Conservation (phyloP, 1,140 invertebrate genomes). For the Polypedilum vanderplanki region DNA sequence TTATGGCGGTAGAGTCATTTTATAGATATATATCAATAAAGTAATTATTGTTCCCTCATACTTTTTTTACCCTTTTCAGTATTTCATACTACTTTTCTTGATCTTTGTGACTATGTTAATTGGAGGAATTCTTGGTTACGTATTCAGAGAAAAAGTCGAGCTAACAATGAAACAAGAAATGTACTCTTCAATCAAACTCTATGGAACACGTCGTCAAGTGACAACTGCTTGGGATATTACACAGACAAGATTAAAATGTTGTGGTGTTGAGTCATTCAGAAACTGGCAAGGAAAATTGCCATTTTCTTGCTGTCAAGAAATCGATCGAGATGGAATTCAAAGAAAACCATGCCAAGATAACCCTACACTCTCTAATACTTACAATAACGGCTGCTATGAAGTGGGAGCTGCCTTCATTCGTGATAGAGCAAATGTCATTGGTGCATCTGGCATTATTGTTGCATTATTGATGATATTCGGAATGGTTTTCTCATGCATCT, state of each 20-base stretch:
- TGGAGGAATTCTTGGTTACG: slow-evolving; percentile 80
- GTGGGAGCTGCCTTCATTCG: slow-evolving; percentile 62
- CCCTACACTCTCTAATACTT: slow-evolving; percentile 56
- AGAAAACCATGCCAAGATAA: slow-evolving; percentile 56
- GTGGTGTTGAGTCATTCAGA: slow-evolving; percentile 63
- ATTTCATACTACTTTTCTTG: slow-evolving; percentile 77
- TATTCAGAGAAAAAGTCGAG: slow-evolving; percentile 72
- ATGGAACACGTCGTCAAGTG: slow-evolving; percentile 57
- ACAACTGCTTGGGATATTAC: slow-evolving; percentile 77
- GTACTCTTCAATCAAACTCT: slow-evolving; percentile 63
- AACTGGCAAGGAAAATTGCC: slow-evolving; percentile 73
- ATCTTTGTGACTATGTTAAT: slow-evolving; percentile 82
- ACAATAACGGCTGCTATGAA: slow-evolving; percentile 64
- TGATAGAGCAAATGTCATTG: slow-evolving; percentile 70
- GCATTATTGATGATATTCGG: slow-evolving; percentile 72
- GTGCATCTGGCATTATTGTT: slow-evolving; percentile 70
- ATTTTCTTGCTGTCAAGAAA: slow-evolving; percentile 68
- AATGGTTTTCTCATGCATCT: slow-evolving; percentile 62
- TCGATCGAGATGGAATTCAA: slow-evolving; percentile 53
- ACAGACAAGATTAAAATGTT: slow-evolving; percentile 73
- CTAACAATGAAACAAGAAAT: slow-evolving; percentile 66
- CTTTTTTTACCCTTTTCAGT: slow-evolving; percentile 54
- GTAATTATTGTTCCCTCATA: too few relatives aligned
- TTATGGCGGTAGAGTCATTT: neutral
- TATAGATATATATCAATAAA: too few relatives aligned